Conservation (phyloP, 1,140 invertebrate genomes). For the Liolophura sinensis region DNA sequence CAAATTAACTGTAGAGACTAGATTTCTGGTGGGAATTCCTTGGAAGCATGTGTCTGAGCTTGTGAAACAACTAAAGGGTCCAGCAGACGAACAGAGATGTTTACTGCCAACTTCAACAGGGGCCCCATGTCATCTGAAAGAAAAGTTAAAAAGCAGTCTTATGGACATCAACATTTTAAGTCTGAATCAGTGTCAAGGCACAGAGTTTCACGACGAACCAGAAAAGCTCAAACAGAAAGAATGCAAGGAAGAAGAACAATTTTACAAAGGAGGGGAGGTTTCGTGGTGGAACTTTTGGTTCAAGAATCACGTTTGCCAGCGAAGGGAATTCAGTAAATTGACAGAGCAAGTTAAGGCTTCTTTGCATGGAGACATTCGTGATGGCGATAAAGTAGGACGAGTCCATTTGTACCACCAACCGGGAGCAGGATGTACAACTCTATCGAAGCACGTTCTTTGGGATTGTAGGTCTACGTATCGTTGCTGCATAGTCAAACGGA, state of each 20-base stretch:
- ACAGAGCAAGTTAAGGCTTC: constrained; percentile 13
- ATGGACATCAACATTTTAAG: constrained; percentile 34
- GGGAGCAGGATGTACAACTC: constrained; percentile 42
- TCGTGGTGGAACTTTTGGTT: constrained; percentile 40
- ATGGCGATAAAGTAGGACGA: constrained; percentile 24
- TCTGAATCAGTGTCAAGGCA: constrained; percentile 22
- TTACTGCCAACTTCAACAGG: constrained; percentile 29
- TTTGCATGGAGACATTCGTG: constrained; percentile 22
- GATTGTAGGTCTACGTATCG: constrained; percentile 28
- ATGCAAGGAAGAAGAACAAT: constrained; percentile 23
- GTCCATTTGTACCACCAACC: constrained; percentile 38
- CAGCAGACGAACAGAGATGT: constrained; percentile 3
- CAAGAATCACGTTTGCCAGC: constrained; percentile 27
- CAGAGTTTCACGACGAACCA: constrained; percentile 6
- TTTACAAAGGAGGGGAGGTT: constrained; percentile 31
- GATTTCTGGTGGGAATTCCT: constrained; percentile 25
- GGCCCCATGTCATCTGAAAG: constrained; percentile 20
- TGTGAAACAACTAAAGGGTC: constrained; percentile 12
- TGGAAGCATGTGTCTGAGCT: constrained; percentile 27
- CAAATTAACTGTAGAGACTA: constrained; percentile 13
- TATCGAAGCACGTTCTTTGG: constrained; percentile 39
- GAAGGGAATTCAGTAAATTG: constrained; percentile 21
- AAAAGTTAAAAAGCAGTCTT: constrained; percentile 34
- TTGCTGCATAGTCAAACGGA: constrained; percentile 34
- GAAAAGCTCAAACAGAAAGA: too few relatives aligned